Evolutionary conservation across 2,888 invertebrate species (phyloP).

Genomic region (Hydraecia micacea): DNA sequence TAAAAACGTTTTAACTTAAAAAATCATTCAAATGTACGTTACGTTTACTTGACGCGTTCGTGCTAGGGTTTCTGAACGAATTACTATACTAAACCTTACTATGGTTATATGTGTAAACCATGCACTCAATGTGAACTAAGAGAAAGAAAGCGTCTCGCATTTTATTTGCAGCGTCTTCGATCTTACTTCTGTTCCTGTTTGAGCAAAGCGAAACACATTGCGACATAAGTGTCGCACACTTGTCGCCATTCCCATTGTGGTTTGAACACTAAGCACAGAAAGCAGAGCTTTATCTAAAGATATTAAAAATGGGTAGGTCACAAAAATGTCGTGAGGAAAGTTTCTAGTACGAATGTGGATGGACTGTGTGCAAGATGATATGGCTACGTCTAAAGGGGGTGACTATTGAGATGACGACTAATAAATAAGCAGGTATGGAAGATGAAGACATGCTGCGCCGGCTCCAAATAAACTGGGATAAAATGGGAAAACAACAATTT

Average conservation of each 20-base stretch:
- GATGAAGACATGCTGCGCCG: too few species aligned
- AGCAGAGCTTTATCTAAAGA: constrained; percentile 28
- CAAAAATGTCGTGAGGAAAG: neutral
- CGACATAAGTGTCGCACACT: constrained; percentile 48
- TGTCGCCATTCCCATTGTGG: constrained; percentile 48
- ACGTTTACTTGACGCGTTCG: neutral
- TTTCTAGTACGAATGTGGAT: neutral
- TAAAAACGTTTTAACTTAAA: neutral
- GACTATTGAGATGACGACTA: too few species aligned
- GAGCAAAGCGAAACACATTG: constrained; percentile 48
- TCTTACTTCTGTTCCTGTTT: constrained; percentile 32
- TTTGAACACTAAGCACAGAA: constrained; percentile 34
- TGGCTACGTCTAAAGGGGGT: neutral
- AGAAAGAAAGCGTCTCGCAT: constrained; percentile 10
- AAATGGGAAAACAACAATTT: neutral
- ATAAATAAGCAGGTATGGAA: neutral
- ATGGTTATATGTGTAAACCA: neutral
- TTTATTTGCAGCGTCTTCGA: constrained; percentile 51
- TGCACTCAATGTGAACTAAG: constrained; percentile 11
- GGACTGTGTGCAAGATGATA: neutral
- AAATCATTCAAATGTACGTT: neutral
- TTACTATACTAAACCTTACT: neutral
- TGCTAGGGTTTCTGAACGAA: neutral
- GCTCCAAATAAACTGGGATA: neutral
- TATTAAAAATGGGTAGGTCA: constrained; percentile 14